Percentiles rank a stretch among this genome's conserved stretches.
Conservation (phyloP, 2,797 vertebrate genomes). For the Enteromius thamalakanensis region DNA sequence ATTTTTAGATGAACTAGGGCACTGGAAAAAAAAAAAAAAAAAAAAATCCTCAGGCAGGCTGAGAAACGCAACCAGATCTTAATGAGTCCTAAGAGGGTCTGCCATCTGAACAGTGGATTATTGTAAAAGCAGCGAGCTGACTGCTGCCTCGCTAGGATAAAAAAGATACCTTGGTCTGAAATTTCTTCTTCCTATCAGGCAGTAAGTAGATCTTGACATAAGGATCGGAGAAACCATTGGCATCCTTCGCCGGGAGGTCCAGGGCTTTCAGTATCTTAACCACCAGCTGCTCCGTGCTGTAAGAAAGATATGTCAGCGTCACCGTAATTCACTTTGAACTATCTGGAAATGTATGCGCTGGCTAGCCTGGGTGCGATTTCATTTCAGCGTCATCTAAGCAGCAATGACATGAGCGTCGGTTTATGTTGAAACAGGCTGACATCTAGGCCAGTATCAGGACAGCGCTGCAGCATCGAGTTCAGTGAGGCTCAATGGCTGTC, state of each 20-base stretch:
- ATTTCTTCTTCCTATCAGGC: constrained; percentile 94
- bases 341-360: constrained; percentile 13
- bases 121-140: not conserved
- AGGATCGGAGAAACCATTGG: constrained; percentile 91
- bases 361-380: not conserved
- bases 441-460: constrained; percentile 28
- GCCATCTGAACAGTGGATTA: constrained; percentile 26
- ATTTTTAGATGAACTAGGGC: constrained; percentile 42
- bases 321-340: constrained; percentile 44
- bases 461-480: not conserved
- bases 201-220: constrained; percentile 95
- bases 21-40: constrained; percentile 5
- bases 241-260: constrained; percentile 91
- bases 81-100: constrained; percentile 46
- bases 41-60: constrained; percentile 19
- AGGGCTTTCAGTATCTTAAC: constrained; percentile 90
- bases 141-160: constrained; percentile 9
- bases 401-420: constrained; percentile 30
- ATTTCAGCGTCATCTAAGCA: constrained; percentile 26
- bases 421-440: constrained; percentile 42
- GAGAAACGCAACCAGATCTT: constrained; percentile 32
- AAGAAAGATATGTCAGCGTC: constrained; percentile 47
- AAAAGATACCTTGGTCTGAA: constrained; percentile 87
- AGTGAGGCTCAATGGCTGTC: constrained; percentile 27
- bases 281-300: constrained; percentile 88